Conservation (phyloP, 2,797 vertebrate species). For the Diceros bicornis region DNA sequence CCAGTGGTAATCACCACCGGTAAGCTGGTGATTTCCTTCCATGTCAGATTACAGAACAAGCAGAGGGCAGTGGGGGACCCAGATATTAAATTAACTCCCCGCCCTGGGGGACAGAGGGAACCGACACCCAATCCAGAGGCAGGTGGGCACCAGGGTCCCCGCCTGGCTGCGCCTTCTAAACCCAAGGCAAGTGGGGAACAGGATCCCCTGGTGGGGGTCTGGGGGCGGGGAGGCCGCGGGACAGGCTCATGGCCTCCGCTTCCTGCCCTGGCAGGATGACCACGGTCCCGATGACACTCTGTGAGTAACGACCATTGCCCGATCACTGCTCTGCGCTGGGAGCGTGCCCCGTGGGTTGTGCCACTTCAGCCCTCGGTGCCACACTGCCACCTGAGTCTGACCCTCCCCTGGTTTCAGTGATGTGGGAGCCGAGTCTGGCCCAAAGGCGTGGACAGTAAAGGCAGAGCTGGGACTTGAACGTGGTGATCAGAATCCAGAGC, state of each 20-base stretch:
- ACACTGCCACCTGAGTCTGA: accelerated
- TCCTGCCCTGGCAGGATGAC: not conserved
- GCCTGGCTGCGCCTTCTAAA: not conserved
- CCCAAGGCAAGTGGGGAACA: not conserved
- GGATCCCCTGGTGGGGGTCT: not conserved
- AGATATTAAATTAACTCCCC: not conserved
- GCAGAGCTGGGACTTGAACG: not conserved
- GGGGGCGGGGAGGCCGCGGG: accelerated
- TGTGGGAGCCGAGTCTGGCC: not conserved
- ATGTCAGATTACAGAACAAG: not conserved
- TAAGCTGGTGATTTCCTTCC: not conserved
- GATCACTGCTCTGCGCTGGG: accelerated
- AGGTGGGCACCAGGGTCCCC: too few relatives aligned
- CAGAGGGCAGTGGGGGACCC: accelerated
- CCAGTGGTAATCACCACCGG: too few relatives aligned
- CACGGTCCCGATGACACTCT: accelerated
- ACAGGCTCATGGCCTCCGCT: not conserved
- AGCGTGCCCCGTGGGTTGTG: accelerated
- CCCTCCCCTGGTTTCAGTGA: not conserved
- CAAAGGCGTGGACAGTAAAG: accelerated
- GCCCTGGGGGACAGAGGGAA: not conserved
- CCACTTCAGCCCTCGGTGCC: accelerated
- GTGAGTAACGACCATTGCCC: not conserved
- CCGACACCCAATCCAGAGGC: accelerated
- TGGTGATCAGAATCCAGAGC: not conserved